Base-by-base conservation (phyloP, 2,797 vertebrate species). In the Sebastes flavidus region DNA sequence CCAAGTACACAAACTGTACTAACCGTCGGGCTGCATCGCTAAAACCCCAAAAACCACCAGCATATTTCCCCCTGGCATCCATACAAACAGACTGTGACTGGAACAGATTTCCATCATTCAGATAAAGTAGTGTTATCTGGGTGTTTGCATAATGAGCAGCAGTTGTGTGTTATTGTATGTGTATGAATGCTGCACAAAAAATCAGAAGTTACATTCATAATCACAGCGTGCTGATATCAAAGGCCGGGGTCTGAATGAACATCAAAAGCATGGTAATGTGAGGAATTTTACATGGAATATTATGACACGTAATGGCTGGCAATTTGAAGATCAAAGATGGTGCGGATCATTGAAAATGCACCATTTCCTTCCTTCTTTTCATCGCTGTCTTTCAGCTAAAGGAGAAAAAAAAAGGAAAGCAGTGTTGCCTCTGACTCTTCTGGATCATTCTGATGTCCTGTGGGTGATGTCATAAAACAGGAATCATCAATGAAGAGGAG, bases 271-370 rank as follows among this genome's bases (percentile, higher is more conserved):
- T 68, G 78, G 55, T 73, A 87, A 90, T 92, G 65, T 58, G 59
- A 74, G 65, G 84, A 81, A 87, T 84, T 86, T 84, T 83, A 82
- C 81, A 87, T 72, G 74, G 58, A 74, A 66, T 42, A 82, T 82
- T 86, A 86, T 72, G 83, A 91, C 83, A 85, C 59, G 61, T 82
- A 93, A 91, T 87, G 72, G 77, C 78, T 75, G 78, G 78, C 79
- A 84, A 91, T 87, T 93, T 90, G 73, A 84, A 88, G 88, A 93
- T 94, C 87, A 94, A 94, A 93, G 78, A 80, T 81, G 78, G 62
- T 42, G 71, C 24, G 29, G 78, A 80, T 91, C 77, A 78, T 78
- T 82, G 62, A 72, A 85, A 88, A 88, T 34, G 69, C 74, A 75
- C 49, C 22, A 61, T 85, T 86, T 83, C 83, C 68, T 85, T 72